Percentiles rank a stretch among this genome's conserved stretches.
Evolutionary conservation across 2,113 vertebrate genomes (phyloP).

Genomic region (Mugil cephalus): DNA sequence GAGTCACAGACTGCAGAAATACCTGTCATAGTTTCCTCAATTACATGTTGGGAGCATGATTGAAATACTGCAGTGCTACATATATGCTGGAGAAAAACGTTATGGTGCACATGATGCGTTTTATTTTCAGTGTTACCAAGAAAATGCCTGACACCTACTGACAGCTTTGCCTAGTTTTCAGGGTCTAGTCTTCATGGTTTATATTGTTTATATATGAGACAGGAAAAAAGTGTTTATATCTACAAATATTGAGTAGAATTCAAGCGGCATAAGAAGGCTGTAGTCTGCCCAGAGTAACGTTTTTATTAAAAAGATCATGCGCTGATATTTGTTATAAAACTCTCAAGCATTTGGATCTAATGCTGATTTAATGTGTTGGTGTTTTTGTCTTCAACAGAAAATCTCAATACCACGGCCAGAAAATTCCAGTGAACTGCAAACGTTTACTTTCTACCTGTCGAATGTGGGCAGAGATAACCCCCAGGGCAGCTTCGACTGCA

Average conservation of each 20-base stretch:
- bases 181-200: too few relatives aligned
- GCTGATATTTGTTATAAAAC: neutral
- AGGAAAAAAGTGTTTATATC: slow-evolving; percentile 11
- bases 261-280: too few relatives aligned
- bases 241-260: neutral
- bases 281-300: too few relatives aligned
- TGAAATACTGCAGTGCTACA: neutral
- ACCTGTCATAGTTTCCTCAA: slow-evolving; percentile 6
- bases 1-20: slow-evolving; percentile 33
- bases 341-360: too few relatives aligned
- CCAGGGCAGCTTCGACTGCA: slow-evolving; percentile 97
- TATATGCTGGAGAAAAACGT: neutral
- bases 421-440: slow-evolving; percentile 84
- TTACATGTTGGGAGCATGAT: neutral
- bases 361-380: neutral
- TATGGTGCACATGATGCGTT: slow-evolving; percentile 8
- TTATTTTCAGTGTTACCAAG: neutral
- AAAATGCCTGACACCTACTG: too few relatives aligned
- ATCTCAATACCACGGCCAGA: slow-evolving; percentile 91
- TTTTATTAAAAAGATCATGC: too few relatives aligned
- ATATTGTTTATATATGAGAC: neutral
- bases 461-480: slow-evolving; percentile 96
- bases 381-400: slow-evolving; percentile 84
- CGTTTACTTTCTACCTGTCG: slow-evolving; percentile 95
- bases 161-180: too few relatives aligned